A percentile compares a stretch with the other conserved stretches of the same genome.
Conservation (phyloP, 1,140 invertebrate genomes). For the Drosophila biarmipes region DNA sequence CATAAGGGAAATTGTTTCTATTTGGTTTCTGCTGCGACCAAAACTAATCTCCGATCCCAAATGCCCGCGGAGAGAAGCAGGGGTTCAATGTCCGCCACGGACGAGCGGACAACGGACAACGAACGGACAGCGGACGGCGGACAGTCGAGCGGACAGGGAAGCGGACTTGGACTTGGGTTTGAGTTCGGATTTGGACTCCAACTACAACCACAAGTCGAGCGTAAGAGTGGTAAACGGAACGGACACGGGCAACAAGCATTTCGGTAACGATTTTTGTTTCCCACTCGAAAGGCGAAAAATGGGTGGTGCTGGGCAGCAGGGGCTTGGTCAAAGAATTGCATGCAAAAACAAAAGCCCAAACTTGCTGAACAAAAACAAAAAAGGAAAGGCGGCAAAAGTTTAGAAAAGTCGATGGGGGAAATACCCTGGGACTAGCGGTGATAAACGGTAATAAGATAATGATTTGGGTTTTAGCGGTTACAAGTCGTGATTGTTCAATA, state of each 20-base stretch:
- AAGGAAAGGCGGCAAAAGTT: slow-evolving; percentile 31
- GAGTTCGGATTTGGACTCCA: neutral
- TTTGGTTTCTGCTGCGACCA: slow-evolving; percentile 37
- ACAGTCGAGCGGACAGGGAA: slow-evolving; percentile 24
- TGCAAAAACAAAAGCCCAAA: slow-evolving; percentile 44
- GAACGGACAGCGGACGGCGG: slow-evolving; percentile 4
- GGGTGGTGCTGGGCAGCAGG: slow-evolving; percentile 41
- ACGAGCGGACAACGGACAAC: slow-evolving; percentile 5
- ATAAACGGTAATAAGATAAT: slow-evolving; percentile 27
- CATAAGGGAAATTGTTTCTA: slow-evolving; percentile 50
- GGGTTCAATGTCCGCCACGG: slow-evolving; percentile 45
- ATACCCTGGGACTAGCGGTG: slow-evolving; percentile 26
- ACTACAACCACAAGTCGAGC: neutral
- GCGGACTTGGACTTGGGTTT: slow-evolving; percentile 3
- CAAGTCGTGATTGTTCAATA: slow-evolving; percentile 24
- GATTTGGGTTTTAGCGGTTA: slow-evolving; percentile 16
- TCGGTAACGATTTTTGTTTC: slow-evolving; percentile 48
- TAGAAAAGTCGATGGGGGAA: slow-evolving; percentile 17
- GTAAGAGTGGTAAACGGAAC: slow-evolving; percentile 40
- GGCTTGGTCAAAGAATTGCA: slow-evolving; percentile 59
- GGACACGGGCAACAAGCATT: slow-evolving; percentile 33
- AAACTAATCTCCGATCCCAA: slow-evolving; percentile 33
- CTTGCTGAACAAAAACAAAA: slow-evolving; percentile 35
- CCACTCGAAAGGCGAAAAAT: slow-evolving; percentile 31
- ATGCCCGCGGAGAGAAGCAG: slow-evolving; percentile 19